Evolutionary conservation across 1,140 invertebrate genomes (phyloP).

Genomic region (Drosophila pseudoobscura): DNA sequence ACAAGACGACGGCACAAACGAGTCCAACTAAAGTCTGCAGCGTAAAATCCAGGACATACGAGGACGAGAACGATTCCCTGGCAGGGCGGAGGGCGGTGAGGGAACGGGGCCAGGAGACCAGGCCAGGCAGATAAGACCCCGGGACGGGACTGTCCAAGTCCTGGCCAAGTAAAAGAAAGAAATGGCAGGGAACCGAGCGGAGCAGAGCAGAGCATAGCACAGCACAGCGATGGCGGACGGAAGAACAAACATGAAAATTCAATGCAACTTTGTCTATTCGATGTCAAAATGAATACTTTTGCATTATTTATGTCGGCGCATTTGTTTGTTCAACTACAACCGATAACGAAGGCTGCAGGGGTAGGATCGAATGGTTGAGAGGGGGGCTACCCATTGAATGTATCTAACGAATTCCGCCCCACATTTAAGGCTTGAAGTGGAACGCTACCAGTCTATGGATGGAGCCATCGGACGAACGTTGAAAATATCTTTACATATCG

Average conservation of each 20-base stretch:
- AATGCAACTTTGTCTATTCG: slow-evolving; percentile 77
- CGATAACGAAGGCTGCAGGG: slow-evolving; percentile 53
- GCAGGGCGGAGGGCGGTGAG: not conserved
- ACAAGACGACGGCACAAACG: slow-evolving; percentile 68
- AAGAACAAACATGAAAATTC: slow-evolving; percentile 55
- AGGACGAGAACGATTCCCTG: slow-evolving; percentile 25
- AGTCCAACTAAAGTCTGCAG: slow-evolving; percentile 54
- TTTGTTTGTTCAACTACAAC: slow-evolving; percentile 64
- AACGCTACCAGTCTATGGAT: too few relatives aligned
- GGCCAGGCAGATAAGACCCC: slow-evolving; percentile 55
- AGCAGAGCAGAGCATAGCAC: slow-evolving; percentile 5
- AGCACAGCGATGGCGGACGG: slow-evolving; percentile 11
- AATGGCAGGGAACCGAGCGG: not conserved
- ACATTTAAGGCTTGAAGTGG: too few relatives aligned
- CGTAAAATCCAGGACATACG: slow-evolving; percentile 81
- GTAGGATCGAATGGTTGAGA: not conserved
- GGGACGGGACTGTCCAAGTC: slow-evolving; percentile 41
- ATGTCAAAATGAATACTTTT: slow-evolving; percentile 81
- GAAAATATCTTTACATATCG: too few relatives aligned
- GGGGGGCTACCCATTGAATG: too few relatives aligned
- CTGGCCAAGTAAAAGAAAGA: slow-evolving; percentile 41
- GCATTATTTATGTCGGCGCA: slow-evolving; percentile 76
- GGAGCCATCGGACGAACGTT: too few relatives aligned
- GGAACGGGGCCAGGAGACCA: slow-evolving; percentile 13
- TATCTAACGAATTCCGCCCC: too few relatives aligned